Evolutionary conservation across 2,797 vertebrate genomes (phyloP).

Genomic region (Mus spretus): DNA sequence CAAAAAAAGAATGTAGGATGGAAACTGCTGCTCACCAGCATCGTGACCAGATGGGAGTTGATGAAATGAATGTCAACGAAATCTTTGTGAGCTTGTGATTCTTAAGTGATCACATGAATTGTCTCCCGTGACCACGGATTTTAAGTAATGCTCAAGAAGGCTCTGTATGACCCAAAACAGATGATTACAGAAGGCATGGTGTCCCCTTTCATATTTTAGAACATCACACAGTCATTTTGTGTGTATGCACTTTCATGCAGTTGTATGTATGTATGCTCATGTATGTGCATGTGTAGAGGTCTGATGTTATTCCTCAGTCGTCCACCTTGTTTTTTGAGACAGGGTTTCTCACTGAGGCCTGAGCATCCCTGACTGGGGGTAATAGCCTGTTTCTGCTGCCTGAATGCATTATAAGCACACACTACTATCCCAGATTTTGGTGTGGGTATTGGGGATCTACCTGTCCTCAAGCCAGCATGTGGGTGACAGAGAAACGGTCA

Average conservation of each 20-base stretch:
- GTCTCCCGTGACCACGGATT: background rate
- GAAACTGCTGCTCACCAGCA: background rate
- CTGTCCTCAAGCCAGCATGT: background rate
- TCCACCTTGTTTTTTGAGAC: background rate
- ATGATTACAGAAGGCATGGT: background rate
- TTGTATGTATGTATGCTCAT: background rate
- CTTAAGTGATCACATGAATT: background rate
- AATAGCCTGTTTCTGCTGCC: background rate
- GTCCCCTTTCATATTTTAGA: conserved; percentile 25
- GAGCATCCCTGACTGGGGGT: background rate
- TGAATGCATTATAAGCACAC: background rate
- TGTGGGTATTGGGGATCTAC: background rate
- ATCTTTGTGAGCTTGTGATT: conserved; percentile 54
- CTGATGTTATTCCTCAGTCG: background rate
- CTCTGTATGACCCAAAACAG: background rate
- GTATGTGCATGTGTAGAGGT: background rate
- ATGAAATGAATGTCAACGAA: conserved; percentile 46
- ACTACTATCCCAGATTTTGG: background rate
- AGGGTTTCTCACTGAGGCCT: background rate
- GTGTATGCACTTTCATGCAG: background rate
- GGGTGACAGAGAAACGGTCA: background rate
- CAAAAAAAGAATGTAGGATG: background rate
- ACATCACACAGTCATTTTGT: conserved; percentile 8
- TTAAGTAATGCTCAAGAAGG: conserved; percentile 47
- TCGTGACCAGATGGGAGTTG: background rate